These are phyloP conservation scores for Manduca sexta DNA, from an alignment of 1,140 invertebrate species.

Conservation along the genomic window DNA sequence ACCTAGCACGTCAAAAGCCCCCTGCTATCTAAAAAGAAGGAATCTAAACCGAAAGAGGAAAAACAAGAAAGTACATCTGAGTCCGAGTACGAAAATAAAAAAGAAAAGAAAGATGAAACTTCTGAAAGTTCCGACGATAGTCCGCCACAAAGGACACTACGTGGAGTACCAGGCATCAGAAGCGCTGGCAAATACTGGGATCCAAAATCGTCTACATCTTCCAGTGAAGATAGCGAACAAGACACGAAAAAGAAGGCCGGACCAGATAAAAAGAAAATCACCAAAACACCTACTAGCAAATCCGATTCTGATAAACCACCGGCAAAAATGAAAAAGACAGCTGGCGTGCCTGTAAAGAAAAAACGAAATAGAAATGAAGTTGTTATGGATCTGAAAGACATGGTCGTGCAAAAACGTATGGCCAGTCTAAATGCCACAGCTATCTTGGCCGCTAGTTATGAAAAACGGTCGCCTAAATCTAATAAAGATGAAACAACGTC, in stretches of 20 bases:
- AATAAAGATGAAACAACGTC: constrained; percentile 73
- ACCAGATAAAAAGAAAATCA: constrained; percentile 59
- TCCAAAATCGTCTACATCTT: constrained; percentile 78
- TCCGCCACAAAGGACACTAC: constrained; percentile 76
- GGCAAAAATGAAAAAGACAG: constrained; percentile 58
- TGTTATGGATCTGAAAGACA: constrained; percentile 89
- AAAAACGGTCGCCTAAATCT: constrained; percentile 78
- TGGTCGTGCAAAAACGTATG: constrained; percentile 92
- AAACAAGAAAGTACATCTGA: constrained; percentile 64
- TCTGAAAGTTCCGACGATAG: constrained; percentile 66
- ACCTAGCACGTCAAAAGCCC: constrained; percentile 50
- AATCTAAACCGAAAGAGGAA: constrained; percentile 56
- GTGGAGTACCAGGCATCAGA: constrained; percentile 82
- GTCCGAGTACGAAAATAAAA: constrained; percentile 68
- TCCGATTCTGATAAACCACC: constrained; percentile 55
- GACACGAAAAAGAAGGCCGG: constrained; percentile 53
- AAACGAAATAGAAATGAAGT: constrained; percentile 76
- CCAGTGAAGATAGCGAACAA: constrained; percentile 69
- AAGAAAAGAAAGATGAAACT: constrained; percentile 59
- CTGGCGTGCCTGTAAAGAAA: constrained; percentile 57
- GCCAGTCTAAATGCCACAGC: constrained; percentile 94
- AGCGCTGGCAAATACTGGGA: constrained; percentile 89
- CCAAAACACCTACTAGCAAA: constrained; percentile 65
- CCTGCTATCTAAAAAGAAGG: constrained; percentile 58
- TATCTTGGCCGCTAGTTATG: constrained; percentile 92